These are phyloP conservation scores for Enhydra lutris DNA, from an alignment of 2,113 vertebrate species.

Conservation along the genomic window DNA sequence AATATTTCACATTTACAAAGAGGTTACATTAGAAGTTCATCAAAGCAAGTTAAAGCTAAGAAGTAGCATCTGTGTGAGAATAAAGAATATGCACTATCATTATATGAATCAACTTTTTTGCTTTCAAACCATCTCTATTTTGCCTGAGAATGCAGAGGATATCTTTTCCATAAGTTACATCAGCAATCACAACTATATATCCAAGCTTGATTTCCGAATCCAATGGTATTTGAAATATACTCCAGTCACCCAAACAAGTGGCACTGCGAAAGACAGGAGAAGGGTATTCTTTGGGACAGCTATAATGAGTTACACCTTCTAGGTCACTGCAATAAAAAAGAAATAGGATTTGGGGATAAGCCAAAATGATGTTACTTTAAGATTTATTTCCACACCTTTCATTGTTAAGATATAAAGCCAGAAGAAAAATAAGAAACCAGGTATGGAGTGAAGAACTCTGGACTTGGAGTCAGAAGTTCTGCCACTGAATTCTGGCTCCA, in stretches of 20 bases:
- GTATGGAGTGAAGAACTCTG: conserved; percentile 1
- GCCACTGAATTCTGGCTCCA: conserved; percentile 50
- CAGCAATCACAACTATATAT: conserved; percentile 56
- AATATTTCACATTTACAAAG: conserved; percentile 82
- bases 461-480: neutral
- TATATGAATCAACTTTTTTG: conserved; percentile 54
- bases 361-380: neutral
- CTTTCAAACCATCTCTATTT: conserved; percentile 44
- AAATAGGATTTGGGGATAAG: conserved; percentile 6
- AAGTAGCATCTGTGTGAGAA: conserved; percentile 70
- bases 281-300: conserved; percentile 73
- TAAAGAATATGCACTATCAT: conserved; percentile 55
- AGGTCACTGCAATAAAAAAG: neutral
- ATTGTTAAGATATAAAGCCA: conserved; percentile 11
- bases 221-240: conserved; percentile 52
- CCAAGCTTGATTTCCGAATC: conserved; percentile 55
- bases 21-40: conserved; percentile 71
- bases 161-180: conserved; percentile 49
- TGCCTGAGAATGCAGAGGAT: conserved; percentile 19
- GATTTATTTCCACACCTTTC: conserved; percentile 1
- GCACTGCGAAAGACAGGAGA: conserved; percentile 17
- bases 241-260: neutral
- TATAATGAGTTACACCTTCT: neutral
- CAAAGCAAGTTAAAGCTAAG: conserved; percentile 78
- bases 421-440: conserved; percentile 18